These are phyloP conservation scores for Danaus plexippus DNA, from an alignment of 1,140 invertebrate genomes.

Conservation along the genomic window DNA sequence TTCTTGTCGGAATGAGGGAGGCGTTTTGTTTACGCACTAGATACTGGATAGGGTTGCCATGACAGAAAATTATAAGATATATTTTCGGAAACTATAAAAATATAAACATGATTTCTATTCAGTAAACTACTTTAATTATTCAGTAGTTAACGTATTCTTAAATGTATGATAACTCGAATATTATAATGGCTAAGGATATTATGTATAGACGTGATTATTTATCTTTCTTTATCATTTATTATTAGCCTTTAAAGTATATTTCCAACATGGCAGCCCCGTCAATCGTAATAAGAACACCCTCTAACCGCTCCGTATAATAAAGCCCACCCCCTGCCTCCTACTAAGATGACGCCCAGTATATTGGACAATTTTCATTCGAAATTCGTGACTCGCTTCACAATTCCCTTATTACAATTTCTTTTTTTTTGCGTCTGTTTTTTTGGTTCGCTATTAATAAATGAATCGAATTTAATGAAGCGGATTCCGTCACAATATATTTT, in stretches of 20 bases:
- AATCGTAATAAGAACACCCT: constrained; percentile 53
- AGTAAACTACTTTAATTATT: no score
- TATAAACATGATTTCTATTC: neutral
- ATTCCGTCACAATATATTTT: no score
- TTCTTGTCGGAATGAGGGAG: constrained; percentile 58
- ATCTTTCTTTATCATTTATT: neutral
- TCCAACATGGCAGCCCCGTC: constrained; percentile 48
- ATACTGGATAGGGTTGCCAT: constrained; percentile 39
- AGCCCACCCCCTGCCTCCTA: constrained; percentile 44
- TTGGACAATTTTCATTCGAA: constrained; percentile 61
- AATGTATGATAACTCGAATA: no score
- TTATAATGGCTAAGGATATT: no score
- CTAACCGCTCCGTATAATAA: constrained; percentile 50
- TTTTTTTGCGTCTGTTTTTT: no score
- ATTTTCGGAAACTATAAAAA: neutral
- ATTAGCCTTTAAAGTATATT: neutral
- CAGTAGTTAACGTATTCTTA: no score
- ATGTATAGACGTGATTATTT: no score
- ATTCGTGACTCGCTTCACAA: constrained; percentile 63
- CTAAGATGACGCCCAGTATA: constrained; percentile 58
- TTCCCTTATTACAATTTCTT: constrained; percentile 31
- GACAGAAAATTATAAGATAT: neutral
- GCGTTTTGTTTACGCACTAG: constrained; percentile 51
- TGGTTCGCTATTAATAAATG: no score
- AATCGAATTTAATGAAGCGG: no score